These are phyloP conservation scores for Cydia strobilella DNA, from an alignment of 1,140 invertebrate species.

Conservation along the genomic window DNA sequence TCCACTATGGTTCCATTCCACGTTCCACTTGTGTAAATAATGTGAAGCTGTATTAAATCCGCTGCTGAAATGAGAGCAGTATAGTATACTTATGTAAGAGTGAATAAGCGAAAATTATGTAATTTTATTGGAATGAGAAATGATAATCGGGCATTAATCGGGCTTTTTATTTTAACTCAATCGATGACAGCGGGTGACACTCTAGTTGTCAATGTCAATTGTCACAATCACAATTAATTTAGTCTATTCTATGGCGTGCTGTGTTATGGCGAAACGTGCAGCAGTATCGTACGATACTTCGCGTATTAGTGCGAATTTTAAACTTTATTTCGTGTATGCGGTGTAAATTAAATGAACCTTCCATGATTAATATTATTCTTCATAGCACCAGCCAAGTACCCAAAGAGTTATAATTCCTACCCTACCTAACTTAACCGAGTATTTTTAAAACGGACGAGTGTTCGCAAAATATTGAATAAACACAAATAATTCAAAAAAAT, in stretches of 20 bases:
- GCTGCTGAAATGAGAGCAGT: too few relatives aligned
- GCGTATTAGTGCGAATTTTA: constrained; percentile 6
- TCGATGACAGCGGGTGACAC: not conserved
- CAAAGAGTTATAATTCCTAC: not conserved
- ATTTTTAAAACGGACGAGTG: constrained; percentile 7
- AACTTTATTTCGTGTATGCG: not conserved
- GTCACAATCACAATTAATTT: not conserved
- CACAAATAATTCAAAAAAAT: constrained; percentile 19
- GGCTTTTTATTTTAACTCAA: too few relatives aligned
- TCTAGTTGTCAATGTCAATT: not conserved
- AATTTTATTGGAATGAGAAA: too few relatives aligned
- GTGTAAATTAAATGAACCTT: not conserved
- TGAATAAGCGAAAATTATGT: too few relatives aligned
- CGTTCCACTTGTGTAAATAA: too few relatives aligned
- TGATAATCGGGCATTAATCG: too few relatives aligned
- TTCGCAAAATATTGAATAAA: constrained; percentile 27
- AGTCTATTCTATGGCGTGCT: constrained; percentile 5
- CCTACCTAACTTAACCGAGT: not conserved
- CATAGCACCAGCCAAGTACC: not conserved
- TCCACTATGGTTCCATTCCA: too few relatives aligned
- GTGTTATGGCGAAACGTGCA: constrained; percentile 9
- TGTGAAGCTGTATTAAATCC: too few relatives aligned
- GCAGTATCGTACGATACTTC: not conserved
- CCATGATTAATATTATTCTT: not conserved
- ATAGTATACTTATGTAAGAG: too few relatives aligned